A percentile compares a stretch with the other conserved stretches of the same genome.
These are phyloP conservation scores for Eledone cirrhosa DNA, from an alignment of 2,888 invertebrate genomes.

Conservation along the genomic window DNA sequence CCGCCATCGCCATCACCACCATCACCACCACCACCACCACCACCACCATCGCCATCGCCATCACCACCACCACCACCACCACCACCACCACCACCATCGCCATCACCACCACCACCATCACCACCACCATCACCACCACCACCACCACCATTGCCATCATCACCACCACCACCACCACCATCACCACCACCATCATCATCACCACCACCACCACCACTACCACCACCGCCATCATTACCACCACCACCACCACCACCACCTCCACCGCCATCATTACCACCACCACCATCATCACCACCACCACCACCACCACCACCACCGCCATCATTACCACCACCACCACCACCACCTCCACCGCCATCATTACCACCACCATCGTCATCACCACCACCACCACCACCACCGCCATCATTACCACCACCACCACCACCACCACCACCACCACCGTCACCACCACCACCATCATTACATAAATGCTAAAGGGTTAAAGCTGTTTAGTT, in stretches of 20 bases:
- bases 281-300: neutral
- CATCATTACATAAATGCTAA: no score
- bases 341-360: no score
- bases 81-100: neutral
- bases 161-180: neutral
- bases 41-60: neutral
- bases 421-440: no score
- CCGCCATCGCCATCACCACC: neutral
- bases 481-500: no score
- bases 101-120: neutral
- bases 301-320: neutral
- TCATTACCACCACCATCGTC: no score
- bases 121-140: neutral
- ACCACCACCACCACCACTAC: constrained; percentile 6
- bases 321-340: no score
- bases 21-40: neutral
- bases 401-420: no score
- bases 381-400: no score
- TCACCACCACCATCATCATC: neutral
- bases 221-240: neutral
- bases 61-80: neutral
- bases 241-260: neutral
- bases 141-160: neutral
- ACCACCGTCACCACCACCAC: no score
- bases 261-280: neutral